These are phyloP conservation scores for Rhorus exstirpatorius DNA, from an alignment of 2,888 invertebrate genomes.

Conservation along the genomic window DNA sequence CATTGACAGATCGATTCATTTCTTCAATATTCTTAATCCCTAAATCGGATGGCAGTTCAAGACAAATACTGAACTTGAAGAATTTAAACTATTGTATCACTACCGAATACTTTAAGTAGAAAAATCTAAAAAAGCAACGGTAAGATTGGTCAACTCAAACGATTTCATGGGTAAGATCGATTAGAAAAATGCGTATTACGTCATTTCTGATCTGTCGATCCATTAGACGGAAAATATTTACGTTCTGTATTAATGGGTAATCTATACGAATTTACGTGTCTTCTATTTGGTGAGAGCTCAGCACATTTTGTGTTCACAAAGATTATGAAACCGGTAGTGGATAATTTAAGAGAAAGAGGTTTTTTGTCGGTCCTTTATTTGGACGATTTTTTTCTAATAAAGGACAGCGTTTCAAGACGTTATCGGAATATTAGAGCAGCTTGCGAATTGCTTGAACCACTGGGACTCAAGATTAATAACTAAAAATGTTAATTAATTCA, in stretches of 20 bases:
- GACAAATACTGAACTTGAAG: background rate
- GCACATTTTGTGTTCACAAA: slow-evolving; percentile 76
- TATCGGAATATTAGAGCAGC: background rate
- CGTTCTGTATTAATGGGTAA: background rate
- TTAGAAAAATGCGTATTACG: background rate
- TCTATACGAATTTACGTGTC: background rate
- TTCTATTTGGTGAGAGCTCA: slow-evolving; percentile 48
- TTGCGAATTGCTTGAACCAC: background rate
- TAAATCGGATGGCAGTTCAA: background rate
- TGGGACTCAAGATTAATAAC: background rate
- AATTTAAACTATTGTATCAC: background rate
- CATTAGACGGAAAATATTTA: background rate
- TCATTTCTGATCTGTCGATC: background rate
- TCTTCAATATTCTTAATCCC: background rate
- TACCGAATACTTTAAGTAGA: background rate
- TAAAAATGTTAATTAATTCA: background rate
- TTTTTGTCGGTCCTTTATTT: background rate
- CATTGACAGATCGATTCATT: background rate
- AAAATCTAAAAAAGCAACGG: background rate
- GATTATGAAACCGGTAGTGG: slow-evolving; percentile 41
- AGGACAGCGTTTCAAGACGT: no score
- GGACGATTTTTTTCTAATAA: no score
- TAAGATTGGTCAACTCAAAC: no score
- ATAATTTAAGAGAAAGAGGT: background rate
- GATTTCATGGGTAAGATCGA: background rate